Evolutionary conservation across 2,113 vertebrate genomes (phyloP), one percentile per base, ranked within the genome.

Genomic region (Lasiurus cinereus): DNA sequence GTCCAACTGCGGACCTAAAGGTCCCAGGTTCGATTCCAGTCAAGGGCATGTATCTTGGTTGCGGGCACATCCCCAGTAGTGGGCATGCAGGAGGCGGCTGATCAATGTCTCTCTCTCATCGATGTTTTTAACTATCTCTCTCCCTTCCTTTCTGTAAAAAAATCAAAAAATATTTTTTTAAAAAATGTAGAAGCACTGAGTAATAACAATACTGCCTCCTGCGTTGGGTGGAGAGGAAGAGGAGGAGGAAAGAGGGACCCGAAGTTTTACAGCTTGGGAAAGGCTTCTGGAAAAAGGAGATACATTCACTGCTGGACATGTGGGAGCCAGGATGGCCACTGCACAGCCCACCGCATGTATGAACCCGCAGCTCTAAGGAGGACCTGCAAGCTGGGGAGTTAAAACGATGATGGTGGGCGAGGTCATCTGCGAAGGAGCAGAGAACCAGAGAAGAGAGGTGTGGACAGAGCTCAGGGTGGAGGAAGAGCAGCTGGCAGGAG

Each of bases 291-390:
- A 22, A 33, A 83, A 86, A 72, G 18, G 5, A 59, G n/a, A 6
- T 16, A 1, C 56, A 2, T 22, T 70, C 8, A 11, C 67, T 67
- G 39, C 6, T 9, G 5, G 13, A 5, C 24, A 4, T 6, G 70
- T 22, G 39, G 69, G 14, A 59, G 5, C 18, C 11, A 33, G 31
- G 21, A 29, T 9, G 31, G 16, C 36, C n/a, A 16, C 1, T 48
- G 18, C 36, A 24, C 36, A 56, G 18, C 15, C 29, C 8, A 2
- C 0, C 12, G 21, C n/a, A 11, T 22, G 4, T 2, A 11, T 2
- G 16, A 39, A 10, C 59, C 74, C 39, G 52, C 27, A 19, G 18
- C 46, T 90, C 76, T 24, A 29, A 73, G 33, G 52, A 27, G 50
- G 39, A 31, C 33, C 66, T 67, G 6, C 29, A 6, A 66, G 27